phyloP scores from a whole-genome alignment of 2,113 vertebrate species.

The Toxotes chatareus region DNA sequence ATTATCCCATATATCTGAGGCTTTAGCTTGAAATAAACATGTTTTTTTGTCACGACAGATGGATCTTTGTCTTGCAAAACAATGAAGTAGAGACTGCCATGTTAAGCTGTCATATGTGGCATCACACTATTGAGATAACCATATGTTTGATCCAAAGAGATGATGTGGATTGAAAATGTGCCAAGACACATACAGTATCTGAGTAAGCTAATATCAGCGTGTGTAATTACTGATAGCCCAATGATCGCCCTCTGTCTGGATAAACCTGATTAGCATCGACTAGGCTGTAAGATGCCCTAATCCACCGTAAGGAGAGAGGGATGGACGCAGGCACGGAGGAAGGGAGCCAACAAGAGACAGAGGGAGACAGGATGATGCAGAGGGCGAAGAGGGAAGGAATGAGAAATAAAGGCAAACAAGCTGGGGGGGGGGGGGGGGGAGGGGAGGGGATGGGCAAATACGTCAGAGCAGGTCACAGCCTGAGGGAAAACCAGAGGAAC shows the following conservation, averaged over 20 bases:
- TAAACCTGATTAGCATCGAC: slow-evolving; percentile 82
- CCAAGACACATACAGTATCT: slow-evolving; percentile 55
- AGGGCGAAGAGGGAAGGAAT: neutral
- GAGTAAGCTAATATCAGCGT: slow-evolving; percentile 72
- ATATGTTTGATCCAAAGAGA: slow-evolving; percentile 70
- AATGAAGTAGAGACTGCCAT: slow-evolving; percentile 48
- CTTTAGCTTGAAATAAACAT: neutral
- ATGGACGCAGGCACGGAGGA: slow-evolving; percentile 30
- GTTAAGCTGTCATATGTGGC: slow-evolving; percentile 44
- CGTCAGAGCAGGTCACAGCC: slow-evolving; percentile 29
- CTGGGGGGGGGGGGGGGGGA: too few species aligned
- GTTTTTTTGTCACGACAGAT: slow-evolving; percentile 59
- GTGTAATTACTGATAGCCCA: slow-evolving; percentile 77
- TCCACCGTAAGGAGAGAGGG: slow-evolving; percentile 68
- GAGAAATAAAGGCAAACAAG: neutral
- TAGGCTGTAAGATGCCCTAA: slow-evolving; percentile 67
- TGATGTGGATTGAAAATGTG: slow-evolving; percentile 73
- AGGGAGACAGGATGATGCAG: neutral
- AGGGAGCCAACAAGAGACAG: slow-evolving; percentile 1
- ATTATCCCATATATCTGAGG: neutral
- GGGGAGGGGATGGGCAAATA: neutral
- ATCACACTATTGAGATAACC: slow-evolving; percentile 40
- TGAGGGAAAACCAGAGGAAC: slow-evolving; percentile 21
- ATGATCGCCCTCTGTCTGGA: slow-evolving; percentile 74
- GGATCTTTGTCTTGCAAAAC: slow-evolving; percentile 67